Percentiles rank a stretch among this genome's conserved stretches.
Evolutionary conservation across 2,113 vertebrate genomes (phyloP).

Genomic region (Barbus barbus): DNA sequence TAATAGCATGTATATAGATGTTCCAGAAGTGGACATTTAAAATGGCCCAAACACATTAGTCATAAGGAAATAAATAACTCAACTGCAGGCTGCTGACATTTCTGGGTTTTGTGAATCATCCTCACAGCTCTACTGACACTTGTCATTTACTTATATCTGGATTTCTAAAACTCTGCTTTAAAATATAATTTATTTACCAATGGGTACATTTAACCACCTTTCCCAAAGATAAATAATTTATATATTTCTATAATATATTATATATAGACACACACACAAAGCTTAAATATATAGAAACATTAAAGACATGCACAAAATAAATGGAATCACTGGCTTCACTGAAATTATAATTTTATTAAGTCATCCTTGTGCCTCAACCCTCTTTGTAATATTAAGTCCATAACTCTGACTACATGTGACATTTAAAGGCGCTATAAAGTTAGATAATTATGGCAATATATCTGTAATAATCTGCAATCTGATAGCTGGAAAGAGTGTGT

Average conservation of each 20-base stretch:
- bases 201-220: too few species aligned
- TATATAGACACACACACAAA: conserved; percentile 13
- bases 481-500: conserved; percentile 60
- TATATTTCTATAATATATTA: too few species aligned
- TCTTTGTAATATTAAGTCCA: conserved; percentile 79
- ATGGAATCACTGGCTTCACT: conserved; percentile 29
- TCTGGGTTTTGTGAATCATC: conserved; percentile 18
- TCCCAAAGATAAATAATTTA: background rate
- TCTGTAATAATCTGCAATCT: conserved; percentile 77
- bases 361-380: conserved; percentile 69
- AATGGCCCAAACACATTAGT: background rate
- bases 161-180: background rate
- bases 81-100: conserved; percentile 12
- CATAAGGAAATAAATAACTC: conserved; percentile 23
- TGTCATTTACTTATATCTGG: background rate
- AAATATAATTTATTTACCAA: too few species aligned
- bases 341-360: conserved; percentile 59
- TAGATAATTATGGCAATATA: conserved; percentile 82
- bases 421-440: conserved; percentile 80
- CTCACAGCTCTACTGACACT: conserved; percentile 11
- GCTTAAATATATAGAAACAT: conserved; percentile 39
- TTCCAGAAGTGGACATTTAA: background rate
- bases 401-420: conserved; percentile 75
- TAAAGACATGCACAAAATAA: conserved; percentile 40
- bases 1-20: background rate